These are phyloP conservation scores for Bombus haemorrhoidalis DNA, from an alignment of 1,140 invertebrate genomes.

Conservation along the genomic window DNA sequence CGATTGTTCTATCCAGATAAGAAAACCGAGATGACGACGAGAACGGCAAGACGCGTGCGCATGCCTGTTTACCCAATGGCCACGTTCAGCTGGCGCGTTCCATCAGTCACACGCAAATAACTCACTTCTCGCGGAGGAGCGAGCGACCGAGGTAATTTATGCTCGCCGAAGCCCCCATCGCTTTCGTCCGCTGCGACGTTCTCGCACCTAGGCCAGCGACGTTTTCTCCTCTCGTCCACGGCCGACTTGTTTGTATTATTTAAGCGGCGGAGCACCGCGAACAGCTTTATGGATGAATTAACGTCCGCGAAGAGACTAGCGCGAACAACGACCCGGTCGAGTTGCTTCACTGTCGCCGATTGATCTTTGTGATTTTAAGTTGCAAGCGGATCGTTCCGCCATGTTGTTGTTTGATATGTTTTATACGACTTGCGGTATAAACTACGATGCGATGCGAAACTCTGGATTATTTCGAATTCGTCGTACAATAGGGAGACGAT, in stretches of 20 bases:
- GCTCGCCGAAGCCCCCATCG: slow-evolving; percentile 67
- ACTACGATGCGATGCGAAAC: no score
- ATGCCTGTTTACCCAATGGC: slow-evolving; percentile 74
- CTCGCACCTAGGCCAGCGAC: slow-evolving; percentile 23
- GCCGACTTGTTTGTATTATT: slow-evolving; percentile 39
- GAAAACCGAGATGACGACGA: background rate
- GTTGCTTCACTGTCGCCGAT: background rate
- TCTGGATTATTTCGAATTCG: no score
- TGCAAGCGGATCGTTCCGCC: background rate
- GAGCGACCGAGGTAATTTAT: slow-evolving; percentile 79
- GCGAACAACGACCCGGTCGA: background rate
- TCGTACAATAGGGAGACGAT: no score
- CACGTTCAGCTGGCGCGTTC: slow-evolving; percentile 81
- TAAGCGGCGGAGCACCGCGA: background rate
- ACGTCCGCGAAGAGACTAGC: background rate
- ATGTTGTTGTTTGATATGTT: background rate
- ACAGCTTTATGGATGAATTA: slow-evolving; percentile 25
- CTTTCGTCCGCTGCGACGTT: slow-evolving; percentile 36
- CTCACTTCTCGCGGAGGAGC: slow-evolving; percentile 77
- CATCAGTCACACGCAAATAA: slow-evolving; percentile 83
- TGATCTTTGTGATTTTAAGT: background rate
- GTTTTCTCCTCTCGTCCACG: background rate
- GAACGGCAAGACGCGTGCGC: slow-evolving; percentile 34
- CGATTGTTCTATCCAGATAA: slow-evolving; percentile 18
- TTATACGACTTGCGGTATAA: no score